phyloP scores from a whole-genome alignment of 2,113 vertebrate genomes.

The Otus sunia region DNA sequence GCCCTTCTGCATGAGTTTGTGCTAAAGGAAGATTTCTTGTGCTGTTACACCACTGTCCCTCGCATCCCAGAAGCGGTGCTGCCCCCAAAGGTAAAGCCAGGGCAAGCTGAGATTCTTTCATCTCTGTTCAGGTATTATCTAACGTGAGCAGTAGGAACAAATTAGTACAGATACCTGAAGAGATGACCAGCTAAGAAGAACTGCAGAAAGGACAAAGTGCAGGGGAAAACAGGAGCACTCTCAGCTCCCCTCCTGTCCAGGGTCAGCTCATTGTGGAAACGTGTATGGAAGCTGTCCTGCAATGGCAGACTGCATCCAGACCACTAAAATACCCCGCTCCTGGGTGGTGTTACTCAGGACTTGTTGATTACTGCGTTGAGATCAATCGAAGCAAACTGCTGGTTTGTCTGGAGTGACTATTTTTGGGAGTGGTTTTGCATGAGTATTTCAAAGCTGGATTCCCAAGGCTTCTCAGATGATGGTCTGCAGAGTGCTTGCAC shows the following conservation, averaged over 20 bases:
- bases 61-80: not conserved
- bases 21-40: not conserved
- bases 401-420: not conserved
- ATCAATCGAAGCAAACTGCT: not conserved
- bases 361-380: not conserved
- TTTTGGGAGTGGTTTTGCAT: not conserved
- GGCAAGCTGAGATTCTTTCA: not conserved
- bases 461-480: not conserved
- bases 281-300: not conserved
- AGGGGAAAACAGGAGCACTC: not conserved
- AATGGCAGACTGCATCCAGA: not conserved
- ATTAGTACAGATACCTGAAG: not conserved
- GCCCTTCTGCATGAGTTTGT: accelerated
- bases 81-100: not conserved
- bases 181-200: not conserved
- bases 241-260: not conserved
- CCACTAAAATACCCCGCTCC: not conserved
- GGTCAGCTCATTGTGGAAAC: not conserved
- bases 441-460: not conserved
- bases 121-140: not conserved
- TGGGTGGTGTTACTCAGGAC: not conserved
- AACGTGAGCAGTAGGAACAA: not conserved
- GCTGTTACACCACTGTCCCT: not conserved
- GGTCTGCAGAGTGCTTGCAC: not conserved
- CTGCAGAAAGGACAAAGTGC: not conserved